A percentile compares a stretch with the other conserved stretches of the same genome.
Evolutionary conservation across 2,888 invertebrate species (phyloP).

Genomic region (Hedya salicella): DNA sequence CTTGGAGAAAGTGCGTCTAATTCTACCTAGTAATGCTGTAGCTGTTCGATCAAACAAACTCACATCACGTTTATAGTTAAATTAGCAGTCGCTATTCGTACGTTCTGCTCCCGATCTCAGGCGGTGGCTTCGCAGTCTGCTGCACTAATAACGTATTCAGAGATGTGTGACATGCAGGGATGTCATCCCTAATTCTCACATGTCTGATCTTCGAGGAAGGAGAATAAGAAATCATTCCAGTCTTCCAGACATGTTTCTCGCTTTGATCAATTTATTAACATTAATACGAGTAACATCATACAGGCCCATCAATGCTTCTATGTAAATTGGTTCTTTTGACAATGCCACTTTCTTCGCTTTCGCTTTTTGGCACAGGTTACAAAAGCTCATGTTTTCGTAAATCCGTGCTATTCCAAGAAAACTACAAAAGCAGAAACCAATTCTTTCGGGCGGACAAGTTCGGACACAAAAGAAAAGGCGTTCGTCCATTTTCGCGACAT

Average conservation of each 20-base stretch:
- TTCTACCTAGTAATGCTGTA: no score
- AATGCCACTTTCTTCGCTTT: neutral
- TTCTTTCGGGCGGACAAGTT: conserved; percentile 21
- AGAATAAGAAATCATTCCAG: neutral
- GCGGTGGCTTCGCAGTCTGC: conserved; percentile 3
- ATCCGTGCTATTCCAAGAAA: neutral
- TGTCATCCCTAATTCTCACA: neutral
- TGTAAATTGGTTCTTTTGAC: neutral
- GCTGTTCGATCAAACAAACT: no score
- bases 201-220: conserved; percentile 11
- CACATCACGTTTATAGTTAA: no score
- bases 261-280: neutral
- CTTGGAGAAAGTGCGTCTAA: no score
- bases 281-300: neutral
- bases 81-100: neutral
- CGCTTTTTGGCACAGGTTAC: conserved; percentile 20
- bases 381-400: conserved; percentile 1
- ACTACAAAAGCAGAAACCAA: conserved; percentile 23
- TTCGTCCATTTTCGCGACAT: conserved; percentile 8
- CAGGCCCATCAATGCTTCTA: neutral
- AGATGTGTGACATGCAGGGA: conserved; percentile 13
- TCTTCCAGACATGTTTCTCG: neutral
- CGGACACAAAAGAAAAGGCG: conserved; percentile 11
- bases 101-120: neutral
- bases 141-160: conserved; percentile 18